Evolutionary conservation across 2,797 vertebrate species (phyloP).

Genomic region (Delichon dasypus): DNA sequence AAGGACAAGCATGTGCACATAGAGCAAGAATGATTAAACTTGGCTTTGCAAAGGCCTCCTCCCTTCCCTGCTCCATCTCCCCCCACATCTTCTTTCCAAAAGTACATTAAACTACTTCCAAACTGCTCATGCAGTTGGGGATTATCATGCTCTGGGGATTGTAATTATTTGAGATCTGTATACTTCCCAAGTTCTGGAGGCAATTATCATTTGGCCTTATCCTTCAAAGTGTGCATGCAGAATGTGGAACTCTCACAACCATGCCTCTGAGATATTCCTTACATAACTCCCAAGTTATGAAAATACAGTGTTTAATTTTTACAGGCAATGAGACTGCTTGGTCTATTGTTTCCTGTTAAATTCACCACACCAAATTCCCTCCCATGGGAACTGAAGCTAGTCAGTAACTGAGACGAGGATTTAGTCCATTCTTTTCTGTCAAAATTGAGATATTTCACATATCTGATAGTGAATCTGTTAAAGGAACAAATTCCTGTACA

Average conservation of each 20-base stretch:
- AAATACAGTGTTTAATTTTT: slow-evolving; percentile 64
- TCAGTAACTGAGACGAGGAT: slow-evolving; percentile 33
- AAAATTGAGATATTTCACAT: slow-evolving; percentile 32
- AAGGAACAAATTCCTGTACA: not conserved
- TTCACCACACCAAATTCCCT: slow-evolving; percentile 46
- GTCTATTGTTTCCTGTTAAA: slow-evolving; percentile 64
- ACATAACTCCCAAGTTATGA: slow-evolving; percentile 62
- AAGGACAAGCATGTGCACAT: not conserved
- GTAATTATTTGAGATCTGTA: slow-evolving; percentile 43
- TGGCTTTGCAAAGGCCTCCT: not conserved
- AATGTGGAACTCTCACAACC: not conserved
- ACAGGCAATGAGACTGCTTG: slow-evolving; percentile 52
- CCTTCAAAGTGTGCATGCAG: slow-evolving; percentile 49
- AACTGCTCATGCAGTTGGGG: slow-evolving; percentile 1
- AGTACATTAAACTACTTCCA: slow-evolving; percentile 25
- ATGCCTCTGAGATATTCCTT: slow-evolving; percentile 54
- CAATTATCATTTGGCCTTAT: slow-evolving; percentile 63
- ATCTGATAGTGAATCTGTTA: slow-evolving; percentile 11
- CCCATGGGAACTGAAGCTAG: slow-evolving; percentile 43
- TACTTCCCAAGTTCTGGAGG: slow-evolving; percentile 51
- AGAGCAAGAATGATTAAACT: slow-evolving; percentile 27
- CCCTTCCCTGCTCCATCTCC: not conserved
- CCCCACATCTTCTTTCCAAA: not conserved
- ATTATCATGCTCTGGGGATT: slow-evolving; percentile 36
- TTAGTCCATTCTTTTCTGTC: slow-evolving; percentile 42